phyloP scores from a whole-genome alignment of 2,797 vertebrate species.

The Mus spretus region DNA sequence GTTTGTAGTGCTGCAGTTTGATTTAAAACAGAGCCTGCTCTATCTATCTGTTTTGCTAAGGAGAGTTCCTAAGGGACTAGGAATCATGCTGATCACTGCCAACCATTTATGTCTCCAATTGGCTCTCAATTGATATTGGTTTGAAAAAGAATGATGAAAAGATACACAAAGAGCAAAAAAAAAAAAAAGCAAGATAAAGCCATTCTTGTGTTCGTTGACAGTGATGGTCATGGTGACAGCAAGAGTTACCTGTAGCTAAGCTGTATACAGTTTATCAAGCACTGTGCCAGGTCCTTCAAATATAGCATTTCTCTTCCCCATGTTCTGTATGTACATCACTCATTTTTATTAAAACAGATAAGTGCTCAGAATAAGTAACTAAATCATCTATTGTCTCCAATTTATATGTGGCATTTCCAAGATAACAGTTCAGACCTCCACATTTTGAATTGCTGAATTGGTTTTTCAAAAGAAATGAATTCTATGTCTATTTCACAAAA shows the following conservation, averaged over 20 bases:
- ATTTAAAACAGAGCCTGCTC: not conserved
- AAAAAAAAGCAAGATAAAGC: not conserved
- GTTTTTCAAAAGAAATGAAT: conserved; percentile 21
- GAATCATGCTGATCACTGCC: not conserved
- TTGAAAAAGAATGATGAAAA: conserved; percentile 60
- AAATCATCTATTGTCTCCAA: not conserved
- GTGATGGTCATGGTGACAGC: not conserved
- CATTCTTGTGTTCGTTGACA: not conserved
- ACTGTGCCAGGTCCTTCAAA: not conserved
- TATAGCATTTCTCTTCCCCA: not conserved
- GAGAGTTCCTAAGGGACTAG: not conserved
- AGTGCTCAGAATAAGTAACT: not conserved
- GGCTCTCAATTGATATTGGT: not conserved
- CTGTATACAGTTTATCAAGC: not conserved
- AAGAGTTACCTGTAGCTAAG: not conserved
- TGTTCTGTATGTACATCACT: not conserved
- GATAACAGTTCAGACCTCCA: not conserved
- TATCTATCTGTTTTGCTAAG: not conserved
- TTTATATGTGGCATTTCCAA: conserved; percentile 47
- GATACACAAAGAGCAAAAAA: not conserved
- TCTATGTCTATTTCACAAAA: conserved; percentile 25
- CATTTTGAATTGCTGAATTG: not conserved
- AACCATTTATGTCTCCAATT: not conserved
- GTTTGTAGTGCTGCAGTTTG: not conserved
- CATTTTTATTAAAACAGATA: not conserved